Base-by-base conservation (phyloP, 2,888 invertebrate genomes). In the Rhagophthalmus giganteus region DNA sequence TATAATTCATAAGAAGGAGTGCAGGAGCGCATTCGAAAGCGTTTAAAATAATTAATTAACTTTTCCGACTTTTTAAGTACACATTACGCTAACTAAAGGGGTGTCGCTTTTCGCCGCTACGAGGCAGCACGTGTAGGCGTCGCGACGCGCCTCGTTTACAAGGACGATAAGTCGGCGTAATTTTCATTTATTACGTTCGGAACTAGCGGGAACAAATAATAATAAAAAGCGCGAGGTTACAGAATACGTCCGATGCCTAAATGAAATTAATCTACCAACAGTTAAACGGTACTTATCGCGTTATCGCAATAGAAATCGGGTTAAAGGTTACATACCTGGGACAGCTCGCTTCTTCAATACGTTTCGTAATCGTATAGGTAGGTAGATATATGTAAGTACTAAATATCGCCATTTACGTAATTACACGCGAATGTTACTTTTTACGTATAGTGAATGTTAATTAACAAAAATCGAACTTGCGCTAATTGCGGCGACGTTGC, bases 21-120 rank as follows among this genome's bases (percentile, higher is more conserved):
- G 55, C 32, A 60, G 51, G 59, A 60, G 63, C 52, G 47, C 60
- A 61, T 62, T 63, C 58, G 58, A 49, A 44, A 10, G 44, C 64
- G 67, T 69, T 72, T 71, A 69, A 69, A 68, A 68, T 70, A 72
- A 71, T 72, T 73, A 73, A 73, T 74, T 72, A 71, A 71, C 66
- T 71, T 69, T 65, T 65, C 63, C 57, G 64, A 66, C 65, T 69
- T 71, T 69, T 69, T 68, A 68, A 67, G 66, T 65, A 62, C 62
- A 65, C 64, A 61, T 65, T 59, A 44, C 42, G 24, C 33, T 24
- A 46, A 41, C 40, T 35, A 31, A 27, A 45, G 51, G 47, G 50
- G 40, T 60, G 53, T 34, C 49, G 67, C 66, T 67, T 61, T 60
- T 57, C 59, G 41, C 62, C 71, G 64, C 62, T 40, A 61, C 54